Conservation (phyloP, 2,797 vertebrate genomes). For the Poecilia gillii region DNA sequence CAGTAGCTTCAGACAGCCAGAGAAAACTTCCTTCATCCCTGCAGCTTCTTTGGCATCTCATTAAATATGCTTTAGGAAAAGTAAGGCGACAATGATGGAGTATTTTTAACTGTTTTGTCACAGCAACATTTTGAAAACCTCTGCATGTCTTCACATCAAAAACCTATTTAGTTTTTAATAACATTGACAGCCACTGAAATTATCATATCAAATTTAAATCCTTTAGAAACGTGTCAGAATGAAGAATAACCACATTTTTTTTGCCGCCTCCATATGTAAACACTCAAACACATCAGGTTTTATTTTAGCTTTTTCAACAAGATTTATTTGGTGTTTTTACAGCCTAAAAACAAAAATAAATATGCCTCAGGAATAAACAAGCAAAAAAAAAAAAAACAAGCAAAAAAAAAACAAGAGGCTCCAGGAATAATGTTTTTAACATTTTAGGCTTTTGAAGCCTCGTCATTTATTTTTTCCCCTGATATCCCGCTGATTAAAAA, state of each 20-base stretch:
- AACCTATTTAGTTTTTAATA: too few species aligned
- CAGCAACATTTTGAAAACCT: not conserved
- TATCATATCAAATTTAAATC: not conserved
- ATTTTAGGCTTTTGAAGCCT: conserved; percentile 41
- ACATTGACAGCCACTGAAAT: not conserved
- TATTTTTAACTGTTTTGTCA: not conserved
- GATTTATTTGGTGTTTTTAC: not conserved
- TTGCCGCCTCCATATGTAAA: not conserved
- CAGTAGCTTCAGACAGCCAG: not conserved
- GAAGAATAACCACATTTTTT: not conserved
- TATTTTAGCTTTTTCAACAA: not conserved
- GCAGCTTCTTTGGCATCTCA: not conserved
- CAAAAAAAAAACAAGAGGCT: not conserved
- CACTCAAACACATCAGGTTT: not conserved
- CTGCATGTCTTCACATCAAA: not conserved
- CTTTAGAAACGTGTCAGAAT: not conserved
- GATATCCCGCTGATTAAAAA: conserved; percentile 27
- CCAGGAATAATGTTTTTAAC: conserved; percentile 17
- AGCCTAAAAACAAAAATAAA: not conserved
- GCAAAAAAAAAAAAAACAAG: too few species aligned
- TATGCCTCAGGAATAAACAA: not conserved
- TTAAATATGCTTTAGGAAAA: not conserved
- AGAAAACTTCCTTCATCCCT: not conserved
- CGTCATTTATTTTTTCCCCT: conserved; percentile 21
- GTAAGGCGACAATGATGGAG: not conserved